Conservation (phyloP, 2,113 vertebrate species). For the Taurulus bubalis region DNA sequence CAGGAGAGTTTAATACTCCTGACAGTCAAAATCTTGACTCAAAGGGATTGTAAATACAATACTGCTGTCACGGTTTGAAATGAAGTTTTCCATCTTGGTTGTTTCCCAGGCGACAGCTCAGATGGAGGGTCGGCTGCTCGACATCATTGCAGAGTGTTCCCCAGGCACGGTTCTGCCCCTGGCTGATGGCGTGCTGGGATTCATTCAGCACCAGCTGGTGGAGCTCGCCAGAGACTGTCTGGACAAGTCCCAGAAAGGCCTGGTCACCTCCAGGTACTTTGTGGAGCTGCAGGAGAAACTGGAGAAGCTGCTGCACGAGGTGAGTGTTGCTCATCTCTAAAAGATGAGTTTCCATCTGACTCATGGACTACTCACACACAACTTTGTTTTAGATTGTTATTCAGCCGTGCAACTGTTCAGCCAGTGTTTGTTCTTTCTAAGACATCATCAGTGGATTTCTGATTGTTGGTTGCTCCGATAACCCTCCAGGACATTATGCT, state of each 20-base stretch:
- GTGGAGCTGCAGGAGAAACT: slow-evolving; percentile 96
- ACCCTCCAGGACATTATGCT: slow-evolving; percentile 41
- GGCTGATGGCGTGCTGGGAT: slow-evolving; percentile 93
- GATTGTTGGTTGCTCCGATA: slow-evolving; percentile 5
- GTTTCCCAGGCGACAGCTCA: slow-evolving; percentile 91
- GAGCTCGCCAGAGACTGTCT: slow-evolving; percentile 95
- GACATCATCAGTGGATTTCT: not conserved
- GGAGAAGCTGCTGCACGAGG: slow-evolving; percentile 93
- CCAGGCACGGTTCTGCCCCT: slow-evolving; percentile 86
- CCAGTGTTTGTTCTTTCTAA: not conserved
- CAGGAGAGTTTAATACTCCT: not conserved
- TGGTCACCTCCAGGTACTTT: slow-evolving; percentile 95
- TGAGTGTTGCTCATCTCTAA: slow-evolving; percentile 50
- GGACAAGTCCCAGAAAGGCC: slow-evolving; percentile 90
- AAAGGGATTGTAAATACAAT: not conserved
- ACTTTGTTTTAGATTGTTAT: slow-evolving; percentile 3
- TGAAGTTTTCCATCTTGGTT: slow-evolving; percentile 41
- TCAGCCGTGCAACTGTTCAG: not conserved
- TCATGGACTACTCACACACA: not conserved
- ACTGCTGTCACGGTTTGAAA: slow-evolving; percentile 25
- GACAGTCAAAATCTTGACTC: slow-evolving; percentile 3
- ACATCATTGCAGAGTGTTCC: slow-evolving; percentile 86
- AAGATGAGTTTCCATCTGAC: not conserved
- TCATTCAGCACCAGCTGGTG: slow-evolving; percentile 96
- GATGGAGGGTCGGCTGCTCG: slow-evolving; percentile 92